These are phyloP conservation scores for Lasioglossum albipes DNA, from an alignment of 1,140 invertebrate genomes.

Conservation along the genomic window DNA sequence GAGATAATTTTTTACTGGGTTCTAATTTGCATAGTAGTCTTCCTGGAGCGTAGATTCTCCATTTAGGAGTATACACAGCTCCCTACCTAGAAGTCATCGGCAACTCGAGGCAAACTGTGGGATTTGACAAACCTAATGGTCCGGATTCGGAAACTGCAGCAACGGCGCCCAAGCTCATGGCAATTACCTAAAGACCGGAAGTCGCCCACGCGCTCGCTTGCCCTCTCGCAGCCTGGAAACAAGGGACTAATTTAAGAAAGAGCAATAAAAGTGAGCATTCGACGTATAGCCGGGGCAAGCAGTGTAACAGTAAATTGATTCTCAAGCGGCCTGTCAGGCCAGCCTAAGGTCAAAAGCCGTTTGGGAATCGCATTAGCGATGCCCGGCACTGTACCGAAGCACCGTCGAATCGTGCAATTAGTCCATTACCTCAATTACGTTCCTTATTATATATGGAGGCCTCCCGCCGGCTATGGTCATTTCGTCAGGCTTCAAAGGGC, in stretches of 20 bases:
- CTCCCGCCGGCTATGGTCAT: constrained; percentile 14
- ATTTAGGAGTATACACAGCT: too few species aligned
- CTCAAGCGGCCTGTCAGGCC: constrained; percentile 66
- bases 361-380: constrained; percentile 75
- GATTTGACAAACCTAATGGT: not conserved
- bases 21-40: too few species aligned
- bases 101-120: not conserved
- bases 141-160: not conserved
- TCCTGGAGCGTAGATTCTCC: too few species aligned
- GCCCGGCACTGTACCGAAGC: constrained; percentile 38
- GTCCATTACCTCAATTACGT: constrained; percentile 75
- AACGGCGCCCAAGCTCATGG: not conserved
- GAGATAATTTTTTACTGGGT: too few species aligned
- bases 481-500: constrained; percentile 29
- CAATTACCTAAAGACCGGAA: constrained; percentile 10
- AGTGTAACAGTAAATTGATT: constrained; percentile 72
- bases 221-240: not conserved
- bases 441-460: constrained; percentile 60
- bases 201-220: not conserved
- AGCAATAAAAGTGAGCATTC: constrained; percentile 12
- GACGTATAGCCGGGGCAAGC: not conserved
- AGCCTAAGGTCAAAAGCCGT: constrained; percentile 69
- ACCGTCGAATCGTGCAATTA: constrained; percentile 70
- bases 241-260: constrained; percentile 21
- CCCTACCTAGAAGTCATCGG: not conserved